Base-by-base conservation (phyloP, 2,888 invertebrate species). In the Hipparchia semele region DNA sequence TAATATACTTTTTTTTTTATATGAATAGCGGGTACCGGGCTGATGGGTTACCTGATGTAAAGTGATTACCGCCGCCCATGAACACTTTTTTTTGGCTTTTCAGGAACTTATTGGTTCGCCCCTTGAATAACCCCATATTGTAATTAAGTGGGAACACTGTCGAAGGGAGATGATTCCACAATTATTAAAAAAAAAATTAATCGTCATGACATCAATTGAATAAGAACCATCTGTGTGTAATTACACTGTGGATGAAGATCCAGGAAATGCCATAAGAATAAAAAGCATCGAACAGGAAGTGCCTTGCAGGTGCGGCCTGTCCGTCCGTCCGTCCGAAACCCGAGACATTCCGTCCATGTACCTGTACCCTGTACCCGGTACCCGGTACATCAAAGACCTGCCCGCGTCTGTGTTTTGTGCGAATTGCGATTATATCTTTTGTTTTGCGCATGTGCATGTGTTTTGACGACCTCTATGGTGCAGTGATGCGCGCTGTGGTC, bases 281-380 rank as follows among this genome's bases (percentile, higher is more conserved):
- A 81, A 86, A 88, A 86, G 86, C 76, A 71, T 79, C 80, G 79
- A 76, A 73, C 83, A 88, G 91, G 91, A 90, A 88, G 85, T 83
- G 73, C 70, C 67, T 69, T 78, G 85, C 91, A 91, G 91, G 91
- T 91, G 91, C 84, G 80, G 73, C 79, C 76, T 79, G 84, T 84
- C 83, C 80, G 83, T 81, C 83, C 76, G 82, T 82, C 82, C 78
- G 83, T 82, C 82, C 78, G 79, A 81, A 84, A 85, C 78, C 74
- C 76, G 83, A 84, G 82, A 82, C 81, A 75, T 76, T 75, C 68
- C 77, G 79, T 78, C 81, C 6, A 49, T 49, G 6, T 61, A 75
- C 59, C 33, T 33, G 10, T 62, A 49, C 62, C 61, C 46, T 12
- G 10, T 39, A 39, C 39, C 64, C 64, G 12, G 23, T 65, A 6